Conservation (phyloP, 2,797 vertebrate genomes). For the Monodelphis domestica region DNA sequence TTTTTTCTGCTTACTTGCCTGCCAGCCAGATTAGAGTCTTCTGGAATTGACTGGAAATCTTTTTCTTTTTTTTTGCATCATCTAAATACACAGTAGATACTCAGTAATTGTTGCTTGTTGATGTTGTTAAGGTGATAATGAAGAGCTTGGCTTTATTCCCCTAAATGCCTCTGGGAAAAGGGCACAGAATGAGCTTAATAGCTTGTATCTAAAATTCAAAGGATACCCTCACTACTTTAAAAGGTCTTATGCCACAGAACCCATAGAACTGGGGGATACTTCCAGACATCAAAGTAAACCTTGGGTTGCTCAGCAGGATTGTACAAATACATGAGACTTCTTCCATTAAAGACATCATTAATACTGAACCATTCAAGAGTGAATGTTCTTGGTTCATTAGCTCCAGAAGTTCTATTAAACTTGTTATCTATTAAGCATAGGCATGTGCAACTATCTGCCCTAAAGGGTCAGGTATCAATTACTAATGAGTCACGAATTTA, state of each 20-base stretch:
- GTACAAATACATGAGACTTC: constrained; percentile 5
- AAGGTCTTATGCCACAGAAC: neutral
- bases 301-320: neutral
- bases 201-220: constrained; percentile 37
- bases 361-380: constrained; percentile 33
- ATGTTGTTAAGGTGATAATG: neutral
- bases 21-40: neutral
- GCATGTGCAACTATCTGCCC: constrained; percentile 34
- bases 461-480: constrained; percentile 66
- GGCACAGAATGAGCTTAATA: neutral
- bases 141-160: constrained; percentile 15
- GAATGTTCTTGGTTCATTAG: constrained; percentile 57
- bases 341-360: constrained; percentile 29
- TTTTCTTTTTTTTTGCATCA: neutral
- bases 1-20: neutral
- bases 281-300: neutral
- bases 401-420: constrained; percentile 65
- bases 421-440: constrained; percentile 66
- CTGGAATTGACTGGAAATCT: neutral
- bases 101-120: constrained; percentile 15
- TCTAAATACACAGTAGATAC: neutral
- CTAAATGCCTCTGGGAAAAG: neutral
- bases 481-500: constrained; percentile 55
- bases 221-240: constrained; percentile 8
- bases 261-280: neutral